Evolutionary conservation across 2,888 invertebrate genomes (phyloP).

Genomic region (Tricholauxania praeusta): DNA sequence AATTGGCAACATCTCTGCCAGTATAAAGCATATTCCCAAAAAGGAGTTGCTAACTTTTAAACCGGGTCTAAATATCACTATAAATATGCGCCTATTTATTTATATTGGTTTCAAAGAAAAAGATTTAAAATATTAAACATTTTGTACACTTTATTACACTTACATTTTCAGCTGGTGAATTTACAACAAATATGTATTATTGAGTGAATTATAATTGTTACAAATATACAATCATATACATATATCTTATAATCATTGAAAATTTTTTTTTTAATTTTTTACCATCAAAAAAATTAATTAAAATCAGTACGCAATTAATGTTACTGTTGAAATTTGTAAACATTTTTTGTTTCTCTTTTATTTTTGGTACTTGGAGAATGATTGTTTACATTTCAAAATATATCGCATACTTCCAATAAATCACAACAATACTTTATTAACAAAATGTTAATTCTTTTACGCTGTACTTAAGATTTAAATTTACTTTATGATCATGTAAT

Average conservation of each 20-base stretch:
- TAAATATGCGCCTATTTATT: no score
- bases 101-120: no score
- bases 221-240: background rate
- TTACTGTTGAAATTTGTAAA: background rate
- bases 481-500: background rate
- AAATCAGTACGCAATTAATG: conserved; percentile 21
- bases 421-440: conserved; percentile 24
- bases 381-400: background rate
- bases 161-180: background rate
- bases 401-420: conserved; percentile 4
- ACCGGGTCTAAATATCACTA: no score
- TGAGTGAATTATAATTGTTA: conserved; percentile 14
- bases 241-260: background rate
- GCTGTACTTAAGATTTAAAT: background rate
- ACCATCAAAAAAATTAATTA: background rate
- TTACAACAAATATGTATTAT: conserved; percentile 12
- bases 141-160: conserved; percentile 22
- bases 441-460: background rate
- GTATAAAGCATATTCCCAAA: no score
- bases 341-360: background rate
- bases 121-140: background rate
- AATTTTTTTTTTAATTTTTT: background rate
- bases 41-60: no score
- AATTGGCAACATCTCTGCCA: no score
- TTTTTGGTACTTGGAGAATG: background rate